Percentiles rank a stretch among this genome's conserved stretches.
Evolutionary conservation across 1,140 invertebrate species (phyloP).

Genomic region (Caenorhabditis brenneri): DNA sequence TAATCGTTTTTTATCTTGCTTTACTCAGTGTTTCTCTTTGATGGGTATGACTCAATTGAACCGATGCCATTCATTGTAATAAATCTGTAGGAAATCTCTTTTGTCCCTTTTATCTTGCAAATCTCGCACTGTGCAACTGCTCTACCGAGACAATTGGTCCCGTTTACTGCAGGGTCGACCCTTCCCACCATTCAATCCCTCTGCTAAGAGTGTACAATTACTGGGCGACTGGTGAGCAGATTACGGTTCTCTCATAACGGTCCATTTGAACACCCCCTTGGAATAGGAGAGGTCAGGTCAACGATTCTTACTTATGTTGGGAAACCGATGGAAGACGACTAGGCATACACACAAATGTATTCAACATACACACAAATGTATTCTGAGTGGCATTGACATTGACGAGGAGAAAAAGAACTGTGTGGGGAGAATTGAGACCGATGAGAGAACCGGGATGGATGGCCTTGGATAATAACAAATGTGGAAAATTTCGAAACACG

Average conservation of each 20-base stretch:
- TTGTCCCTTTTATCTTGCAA: not conserved
- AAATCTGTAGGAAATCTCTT: not conserved
- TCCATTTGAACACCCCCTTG: slow-evolving; percentile 4
- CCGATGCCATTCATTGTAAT: not conserved
- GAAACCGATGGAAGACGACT: not conserved
- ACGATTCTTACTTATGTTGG: not conserved
- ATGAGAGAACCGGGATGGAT: not conserved
- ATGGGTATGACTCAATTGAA: not conserved
- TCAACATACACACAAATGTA: not conserved
- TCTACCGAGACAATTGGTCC: not conserved
- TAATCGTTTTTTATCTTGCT: not conserved
- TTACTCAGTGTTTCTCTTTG: not conserved
- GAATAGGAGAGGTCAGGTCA: not conserved
- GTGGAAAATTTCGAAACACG: not conserved
- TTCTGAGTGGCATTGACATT: not conserved
- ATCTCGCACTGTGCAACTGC: not conserved
- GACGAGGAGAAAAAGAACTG: not conserved
- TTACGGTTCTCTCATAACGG: not conserved
- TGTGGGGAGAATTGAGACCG: not conserved
- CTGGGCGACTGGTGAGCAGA: not conserved
- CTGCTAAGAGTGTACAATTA: not conserved
- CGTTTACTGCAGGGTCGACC: not conserved
- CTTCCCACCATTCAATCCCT: not conserved
- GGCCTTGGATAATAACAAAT: not conserved
- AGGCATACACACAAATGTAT: too few relatives aligned